Evolutionary conservation across 2,113 vertebrate species (phyloP).

Genomic region (Gobius niger): DNA sequence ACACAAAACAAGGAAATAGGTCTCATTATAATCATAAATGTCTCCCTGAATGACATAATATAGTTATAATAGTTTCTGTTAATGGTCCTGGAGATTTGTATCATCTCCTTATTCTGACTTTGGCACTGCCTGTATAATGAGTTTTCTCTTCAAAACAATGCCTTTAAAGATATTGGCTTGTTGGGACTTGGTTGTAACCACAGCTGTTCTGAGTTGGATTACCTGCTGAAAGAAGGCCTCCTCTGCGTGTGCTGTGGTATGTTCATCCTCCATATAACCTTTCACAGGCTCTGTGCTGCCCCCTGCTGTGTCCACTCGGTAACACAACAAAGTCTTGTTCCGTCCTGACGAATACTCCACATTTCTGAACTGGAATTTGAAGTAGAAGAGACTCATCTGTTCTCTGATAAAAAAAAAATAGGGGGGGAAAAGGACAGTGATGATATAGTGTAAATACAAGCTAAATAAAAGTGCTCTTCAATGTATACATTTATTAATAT

Average conservation of each 20-base stretch:
- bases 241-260: slow-evolving; percentile 85
- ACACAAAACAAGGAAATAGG: not conserved
- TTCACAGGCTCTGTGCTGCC: slow-evolving; percentile 76
- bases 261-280: slow-evolving; percentile 95
- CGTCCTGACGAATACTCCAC: slow-evolving; percentile 96
- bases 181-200: not conserved
- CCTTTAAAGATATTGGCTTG: not conserved
- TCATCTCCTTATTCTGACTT: not conserved
- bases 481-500: too few species aligned
- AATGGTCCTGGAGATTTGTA: too few species aligned
- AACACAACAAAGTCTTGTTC: slow-evolving; percentile 97
- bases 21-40: not conserved
- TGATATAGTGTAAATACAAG: not conserved
- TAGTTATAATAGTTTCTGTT: too few species aligned
- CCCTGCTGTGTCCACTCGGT: slow-evolving; percentile 83
- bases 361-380: slow-evolving; percentile 98
- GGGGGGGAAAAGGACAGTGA: slow-evolving; percentile 22
- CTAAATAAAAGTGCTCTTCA: too few species aligned
- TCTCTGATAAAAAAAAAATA: slow-evolving; percentile 83
- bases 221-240: slow-evolving; percentile 89
- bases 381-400: slow-evolving; percentile 87
- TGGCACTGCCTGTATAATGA: not conserved
- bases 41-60: too few species aligned
- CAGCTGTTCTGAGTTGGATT: slow-evolving; percentile 8
- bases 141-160: not conserved